Conservation (phyloP, 1,140 invertebrate species). For the Rhizoglyphus robini region DNA sequence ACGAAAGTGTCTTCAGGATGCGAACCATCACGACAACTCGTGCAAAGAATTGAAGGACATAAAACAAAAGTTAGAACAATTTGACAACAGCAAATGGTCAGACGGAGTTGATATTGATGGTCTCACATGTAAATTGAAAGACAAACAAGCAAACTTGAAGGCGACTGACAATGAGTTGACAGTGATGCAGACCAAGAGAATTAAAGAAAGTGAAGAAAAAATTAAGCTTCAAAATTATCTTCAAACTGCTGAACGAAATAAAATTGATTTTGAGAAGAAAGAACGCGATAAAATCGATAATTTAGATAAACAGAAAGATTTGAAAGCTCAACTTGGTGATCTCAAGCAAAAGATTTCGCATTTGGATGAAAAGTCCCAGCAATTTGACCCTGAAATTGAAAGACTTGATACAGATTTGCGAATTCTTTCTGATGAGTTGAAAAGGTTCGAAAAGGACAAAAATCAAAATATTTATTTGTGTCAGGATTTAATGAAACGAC, state of each 20-base stretch:
- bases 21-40: background rate
- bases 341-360: background rate
- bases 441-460: background rate
- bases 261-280: background rate
- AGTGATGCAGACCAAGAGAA: background rate
- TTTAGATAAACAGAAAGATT: background rate
- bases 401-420: background rate
- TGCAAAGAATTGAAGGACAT: background rate
- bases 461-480: background rate
- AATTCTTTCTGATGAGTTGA: background rate
- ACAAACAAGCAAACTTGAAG: background rate
- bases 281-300: background rate
- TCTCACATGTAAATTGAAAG: background rate
- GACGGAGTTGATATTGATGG: background rate
- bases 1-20: background rate
- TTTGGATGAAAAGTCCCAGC: background rate
- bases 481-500: background rate
- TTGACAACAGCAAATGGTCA: background rate
- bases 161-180: background rate
- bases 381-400: constrained; percentile 16
- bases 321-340: background rate
- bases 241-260: constrained; percentile 3
- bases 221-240: background rate
- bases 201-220: background rate
- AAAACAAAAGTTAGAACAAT: background rate